Conservation (phyloP, 1,140 invertebrate genomes). For the Phenacoccus solenopsis region DNA sequence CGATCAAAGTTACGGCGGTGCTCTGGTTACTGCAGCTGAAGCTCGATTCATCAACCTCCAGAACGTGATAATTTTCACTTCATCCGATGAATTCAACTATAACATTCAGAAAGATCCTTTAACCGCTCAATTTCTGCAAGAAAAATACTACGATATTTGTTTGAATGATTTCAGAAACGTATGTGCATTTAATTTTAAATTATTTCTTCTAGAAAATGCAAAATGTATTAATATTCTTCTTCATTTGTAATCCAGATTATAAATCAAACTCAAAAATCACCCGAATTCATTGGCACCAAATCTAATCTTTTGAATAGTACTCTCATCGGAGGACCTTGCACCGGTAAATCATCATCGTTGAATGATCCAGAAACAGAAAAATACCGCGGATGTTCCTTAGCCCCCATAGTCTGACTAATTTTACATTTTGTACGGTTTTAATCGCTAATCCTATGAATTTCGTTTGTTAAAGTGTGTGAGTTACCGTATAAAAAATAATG, state of each 20-base stretch:
- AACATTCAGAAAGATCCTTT: not conserved
- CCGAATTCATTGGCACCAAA: not conserved
- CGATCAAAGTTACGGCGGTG: constrained; percentile 39
- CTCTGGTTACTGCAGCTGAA: constrained; percentile 27
- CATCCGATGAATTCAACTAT: not conserved
- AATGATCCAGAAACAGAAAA: not conserved
- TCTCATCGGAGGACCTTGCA: not conserved
- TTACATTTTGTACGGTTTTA: not conserved
- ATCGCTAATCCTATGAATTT: not conserved
- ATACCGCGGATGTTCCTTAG: not conserved
- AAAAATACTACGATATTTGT: not conserved
- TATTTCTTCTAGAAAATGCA: not conserved
- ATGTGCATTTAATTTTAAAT: not conserved
- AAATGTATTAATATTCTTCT: not conserved
- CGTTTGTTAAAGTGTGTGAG: not conserved
- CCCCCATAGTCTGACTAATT: not conserved
- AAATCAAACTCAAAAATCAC: not conserved
- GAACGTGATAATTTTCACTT: not conserved
- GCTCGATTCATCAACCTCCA: not conserved
- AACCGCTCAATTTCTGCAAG: not conserved
- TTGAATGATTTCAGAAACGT: constrained; percentile 8
- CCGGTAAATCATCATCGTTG: not conserved
- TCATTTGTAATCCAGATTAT: not conserved
- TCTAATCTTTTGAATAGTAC: not conserved
- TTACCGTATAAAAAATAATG: not conserved